Conservation (phyloP, 2,888 invertebrate species). For the Lepidonotus clava region DNA sequence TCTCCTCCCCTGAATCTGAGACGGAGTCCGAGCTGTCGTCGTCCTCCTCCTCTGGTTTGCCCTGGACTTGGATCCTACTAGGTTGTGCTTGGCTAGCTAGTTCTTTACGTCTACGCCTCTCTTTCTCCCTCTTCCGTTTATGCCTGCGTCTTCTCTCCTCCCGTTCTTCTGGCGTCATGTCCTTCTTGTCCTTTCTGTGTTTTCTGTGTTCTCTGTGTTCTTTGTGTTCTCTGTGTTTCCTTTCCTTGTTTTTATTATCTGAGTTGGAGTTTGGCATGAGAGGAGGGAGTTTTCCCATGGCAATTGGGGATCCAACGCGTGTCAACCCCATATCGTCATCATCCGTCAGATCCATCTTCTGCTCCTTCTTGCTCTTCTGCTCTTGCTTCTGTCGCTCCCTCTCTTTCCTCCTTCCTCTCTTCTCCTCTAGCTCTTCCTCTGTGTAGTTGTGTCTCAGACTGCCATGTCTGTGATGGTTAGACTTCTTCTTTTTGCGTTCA, state of each 20-base stretch:
- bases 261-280: background rate
- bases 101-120: background rate
- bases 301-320: background rate
- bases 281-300: conserved; percentile 7
- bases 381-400: background rate
- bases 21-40: background rate
- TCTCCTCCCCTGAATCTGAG: background rate
- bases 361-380: background rate
- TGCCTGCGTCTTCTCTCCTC: background rate
- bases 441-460: background rate
- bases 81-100: background rate
- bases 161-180: background rate
- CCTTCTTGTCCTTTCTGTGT: conserved; percentile 33
- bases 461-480: background rate
- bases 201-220: background rate
- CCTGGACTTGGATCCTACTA: background rate
- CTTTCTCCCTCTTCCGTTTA: background rate
- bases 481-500: background rate
- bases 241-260: background rate
- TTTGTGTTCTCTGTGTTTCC: background rate
- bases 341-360: background rate
- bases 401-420: background rate
- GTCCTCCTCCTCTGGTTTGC: background rate
- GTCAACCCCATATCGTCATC: background rate
- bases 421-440: conserved; percentile 18